A percentile compares a stretch with the other conserved stretches of the same genome.
Conservation (phyloP, 2,888 invertebrate species). For the Sialis lutaria region DNA sequence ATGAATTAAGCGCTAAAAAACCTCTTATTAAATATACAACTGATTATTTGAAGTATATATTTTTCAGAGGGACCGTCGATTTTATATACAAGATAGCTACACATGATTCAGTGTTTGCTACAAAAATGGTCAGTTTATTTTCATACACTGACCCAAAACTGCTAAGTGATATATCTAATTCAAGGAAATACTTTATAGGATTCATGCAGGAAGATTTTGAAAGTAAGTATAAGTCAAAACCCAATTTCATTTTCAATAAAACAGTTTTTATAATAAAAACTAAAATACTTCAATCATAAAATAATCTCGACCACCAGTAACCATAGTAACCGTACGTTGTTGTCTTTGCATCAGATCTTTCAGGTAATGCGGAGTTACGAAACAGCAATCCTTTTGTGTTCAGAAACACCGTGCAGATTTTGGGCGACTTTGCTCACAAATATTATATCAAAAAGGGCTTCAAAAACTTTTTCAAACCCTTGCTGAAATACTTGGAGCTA, state of each 20-base stretch:
- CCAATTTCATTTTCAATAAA: neutral
- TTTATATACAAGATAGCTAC: conserved; percentile 18
- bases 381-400: conserved; percentile 16
- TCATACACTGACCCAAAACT: conserved; percentile 11
- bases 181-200: conserved; percentile 16
- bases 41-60: conserved; percentile 5
- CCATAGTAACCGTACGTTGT: too few species aligned
- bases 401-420: conserved; percentile 22
- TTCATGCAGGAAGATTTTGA: conserved; percentile 21
- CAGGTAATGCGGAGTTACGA: conserved; percentile 13
- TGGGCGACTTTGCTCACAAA: conserved; percentile 23
- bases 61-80: conserved; percentile 19
- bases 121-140: conserved; percentile 19
- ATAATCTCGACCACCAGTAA: too few species aligned
- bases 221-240: conserved; percentile 11
- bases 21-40: conserved; percentile 1
- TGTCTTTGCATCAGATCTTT: neutral
- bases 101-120: conserved; percentile 17
- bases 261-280: too few species aligned
- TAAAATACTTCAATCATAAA: too few species aligned
- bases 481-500: conserved; percentile 23
- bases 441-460: too few species aligned
- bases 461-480: conserved; percentile 16
- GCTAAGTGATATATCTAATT: too few species aligned
- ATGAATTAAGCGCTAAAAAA: conserved; percentile 4